Evolutionary conservation across 1,140 invertebrate species (phyloP).

Genomic region (Psix sp.): DNA sequence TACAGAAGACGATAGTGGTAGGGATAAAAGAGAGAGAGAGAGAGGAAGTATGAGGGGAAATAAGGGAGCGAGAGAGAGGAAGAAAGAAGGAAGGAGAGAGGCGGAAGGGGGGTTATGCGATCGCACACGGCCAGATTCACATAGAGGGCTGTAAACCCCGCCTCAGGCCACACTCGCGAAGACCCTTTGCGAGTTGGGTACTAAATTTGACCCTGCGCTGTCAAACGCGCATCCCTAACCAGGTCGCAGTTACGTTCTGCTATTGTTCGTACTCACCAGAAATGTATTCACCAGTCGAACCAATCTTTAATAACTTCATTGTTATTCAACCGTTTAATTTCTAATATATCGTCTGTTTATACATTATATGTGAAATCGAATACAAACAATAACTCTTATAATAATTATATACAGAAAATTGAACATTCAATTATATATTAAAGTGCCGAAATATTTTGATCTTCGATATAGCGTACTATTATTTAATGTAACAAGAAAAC

Average conservation of each 20-base stretch:
- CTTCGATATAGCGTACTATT: no score
- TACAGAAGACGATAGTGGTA: neutral
- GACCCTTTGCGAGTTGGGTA: conserved; percentile 47
- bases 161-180: conserved; percentile 58
- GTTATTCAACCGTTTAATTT: conserved; percentile 8
- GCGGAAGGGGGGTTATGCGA: conserved; percentile 1
- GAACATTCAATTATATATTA: no score
- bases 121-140: conserved; percentile 64
- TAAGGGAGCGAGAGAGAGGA: conserved; percentile 18
- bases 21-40: neutral
- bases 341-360: no score
- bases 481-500: no score
- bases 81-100: conserved; percentile 2
- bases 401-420: no score
- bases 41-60: no score
- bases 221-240: conserved; percentile 42
- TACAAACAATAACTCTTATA: no score
- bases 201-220: conserved; percentile 56
- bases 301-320: conserved; percentile 15
- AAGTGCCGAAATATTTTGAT: no score
- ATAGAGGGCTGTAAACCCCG: conserved; percentile 65
- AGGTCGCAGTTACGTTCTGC: conserved; percentile 35
- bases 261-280: conserved; percentile 53
- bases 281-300: conserved; percentile 22
- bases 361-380: no score